Conservation (phyloP, 2,113 vertebrate genomes). For the Delphinapterus leucas region DNA sequence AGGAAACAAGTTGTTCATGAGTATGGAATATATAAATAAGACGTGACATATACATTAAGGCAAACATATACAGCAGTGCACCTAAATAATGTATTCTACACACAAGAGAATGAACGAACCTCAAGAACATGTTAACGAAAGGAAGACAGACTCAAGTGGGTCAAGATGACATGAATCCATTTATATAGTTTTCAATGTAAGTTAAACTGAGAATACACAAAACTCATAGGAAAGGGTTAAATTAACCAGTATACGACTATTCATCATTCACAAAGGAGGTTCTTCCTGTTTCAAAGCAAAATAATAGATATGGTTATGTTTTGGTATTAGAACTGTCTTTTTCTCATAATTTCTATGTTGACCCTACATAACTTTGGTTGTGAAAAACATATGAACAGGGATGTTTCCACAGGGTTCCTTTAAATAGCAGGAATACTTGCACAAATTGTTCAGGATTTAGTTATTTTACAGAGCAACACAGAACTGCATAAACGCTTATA, state of each 20-base stretch:
- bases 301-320: background rate
- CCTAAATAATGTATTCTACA: background rate
- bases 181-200: background rate
- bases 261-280: background rate
- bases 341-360: background rate
- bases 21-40: background rate
- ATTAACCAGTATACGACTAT: background rate
- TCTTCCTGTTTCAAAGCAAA: background rate
- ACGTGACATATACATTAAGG: background rate
- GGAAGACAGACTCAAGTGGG: background rate
- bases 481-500: background rate
- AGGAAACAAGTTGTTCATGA: background rate
- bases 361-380: background rate
- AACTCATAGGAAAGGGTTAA: background rate
- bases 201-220: background rate
- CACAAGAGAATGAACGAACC: background rate
- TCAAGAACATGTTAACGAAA: background rate
- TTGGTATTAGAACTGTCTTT: background rate
- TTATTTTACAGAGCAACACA: background rate
- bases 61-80: fast-evolving
- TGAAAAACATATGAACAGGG: background rate
- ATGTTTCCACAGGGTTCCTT: background rate
- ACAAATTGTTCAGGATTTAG: background rate
- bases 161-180: background rate
- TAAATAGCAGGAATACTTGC: background rate